Percentiles rank a stretch among this genome's conserved stretches.
Conservation (phyloP, 2,888 invertebrate species). For the Brenthis hecate region DNA sequence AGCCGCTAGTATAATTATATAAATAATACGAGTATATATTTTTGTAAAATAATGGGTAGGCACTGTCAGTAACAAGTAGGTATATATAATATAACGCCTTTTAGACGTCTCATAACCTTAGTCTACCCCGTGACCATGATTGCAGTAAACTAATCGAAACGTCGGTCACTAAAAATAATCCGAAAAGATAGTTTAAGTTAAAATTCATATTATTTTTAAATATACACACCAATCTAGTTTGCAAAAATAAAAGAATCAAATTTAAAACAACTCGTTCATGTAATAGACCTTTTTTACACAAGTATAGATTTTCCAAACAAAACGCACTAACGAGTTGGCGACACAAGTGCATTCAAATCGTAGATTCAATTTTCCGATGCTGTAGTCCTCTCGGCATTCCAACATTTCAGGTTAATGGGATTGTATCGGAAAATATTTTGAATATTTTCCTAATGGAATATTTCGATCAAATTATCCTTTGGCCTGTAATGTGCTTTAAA, state of each 20-base stretch:
- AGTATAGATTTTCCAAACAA: slow-evolving; percentile 19
- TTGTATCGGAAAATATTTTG: slow-evolving; percentile 14
- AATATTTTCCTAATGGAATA: slow-evolving; percentile 11
- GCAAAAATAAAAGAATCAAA: neutral
- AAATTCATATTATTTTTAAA: neutral
- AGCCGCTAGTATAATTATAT: too few relatives aligned
- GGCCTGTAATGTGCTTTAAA: neutral
- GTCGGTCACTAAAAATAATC: too few relatives aligned
- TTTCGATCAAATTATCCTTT: slow-evolving; percentile 1
- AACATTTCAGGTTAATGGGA: slow-evolving; percentile 25
- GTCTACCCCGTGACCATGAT: too few relatives aligned
- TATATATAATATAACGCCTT: too few relatives aligned
- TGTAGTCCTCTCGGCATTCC: slow-evolving; percentile 19
- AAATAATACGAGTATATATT: too few relatives aligned
- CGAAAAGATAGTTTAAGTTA: too few relatives aligned
- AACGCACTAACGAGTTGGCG: slow-evolving; percentile 25
- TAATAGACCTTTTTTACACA: slow-evolving; percentile 1
- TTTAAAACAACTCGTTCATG: neutral
- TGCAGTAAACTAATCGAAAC: too few relatives aligned
- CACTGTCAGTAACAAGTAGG: too few relatives aligned
- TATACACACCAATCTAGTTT: too few relatives aligned
- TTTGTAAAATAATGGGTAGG: too few relatives aligned
- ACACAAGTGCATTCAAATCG: slow-evolving; percentile 27
- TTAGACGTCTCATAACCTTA: too few relatives aligned
- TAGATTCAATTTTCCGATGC: slow-evolving; percentile 24